Evolutionary conservation across 2,113 vertebrate genomes (phyloP).

Genomic region (Hippocampus comes): DNA sequence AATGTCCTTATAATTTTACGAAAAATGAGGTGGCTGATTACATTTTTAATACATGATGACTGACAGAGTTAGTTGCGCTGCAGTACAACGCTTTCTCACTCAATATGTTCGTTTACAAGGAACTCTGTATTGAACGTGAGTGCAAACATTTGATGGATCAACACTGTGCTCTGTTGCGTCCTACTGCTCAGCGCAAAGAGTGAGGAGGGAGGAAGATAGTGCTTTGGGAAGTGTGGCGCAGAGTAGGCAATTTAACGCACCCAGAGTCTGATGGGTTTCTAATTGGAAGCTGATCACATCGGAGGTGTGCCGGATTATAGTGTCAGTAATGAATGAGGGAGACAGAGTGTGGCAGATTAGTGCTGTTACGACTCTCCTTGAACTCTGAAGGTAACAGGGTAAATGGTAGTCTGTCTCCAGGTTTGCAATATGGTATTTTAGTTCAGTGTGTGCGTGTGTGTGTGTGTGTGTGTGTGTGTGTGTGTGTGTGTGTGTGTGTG

Average conservation of each 20-base stretch:
- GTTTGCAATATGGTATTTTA: slow-evolving; percentile 13
- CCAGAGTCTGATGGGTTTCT: slow-evolving; percentile 68
- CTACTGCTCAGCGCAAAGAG: slow-evolving; percentile 28
- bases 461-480: background rate
- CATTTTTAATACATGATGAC: background rate
- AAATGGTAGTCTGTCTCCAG: slow-evolving; percentile 12
- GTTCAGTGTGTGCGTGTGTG: background rate
- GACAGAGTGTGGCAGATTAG: slow-evolving; percentile 63
- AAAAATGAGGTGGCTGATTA: background rate
- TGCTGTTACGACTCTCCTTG: slow-evolving; percentile 48
- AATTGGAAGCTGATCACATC: slow-evolving; percentile 71
- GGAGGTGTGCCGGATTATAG: slow-evolving; percentile 66
- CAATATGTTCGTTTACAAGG: slow-evolving; percentile 33
- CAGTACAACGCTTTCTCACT: slow-evolving; percentile 11
- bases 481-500: no score
- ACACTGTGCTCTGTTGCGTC: slow-evolving; percentile 36
- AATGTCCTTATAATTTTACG: background rate
- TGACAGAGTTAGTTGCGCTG: slow-evolving; percentile 13
- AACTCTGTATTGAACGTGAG: slow-evolving; percentile 28
- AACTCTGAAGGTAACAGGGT: slow-evolving; percentile 31
- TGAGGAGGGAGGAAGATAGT: slow-evolving; percentile 38
- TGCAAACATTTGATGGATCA: slow-evolving; percentile 50
- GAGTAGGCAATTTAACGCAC: slow-evolving; percentile 70
- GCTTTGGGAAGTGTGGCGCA: slow-evolving; percentile 48
- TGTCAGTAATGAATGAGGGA: slow-evolving; percentile 62